phyloP scores from a whole-genome alignment of 2,888 invertebrate genomes.

The Leucophora obtusa region DNA sequence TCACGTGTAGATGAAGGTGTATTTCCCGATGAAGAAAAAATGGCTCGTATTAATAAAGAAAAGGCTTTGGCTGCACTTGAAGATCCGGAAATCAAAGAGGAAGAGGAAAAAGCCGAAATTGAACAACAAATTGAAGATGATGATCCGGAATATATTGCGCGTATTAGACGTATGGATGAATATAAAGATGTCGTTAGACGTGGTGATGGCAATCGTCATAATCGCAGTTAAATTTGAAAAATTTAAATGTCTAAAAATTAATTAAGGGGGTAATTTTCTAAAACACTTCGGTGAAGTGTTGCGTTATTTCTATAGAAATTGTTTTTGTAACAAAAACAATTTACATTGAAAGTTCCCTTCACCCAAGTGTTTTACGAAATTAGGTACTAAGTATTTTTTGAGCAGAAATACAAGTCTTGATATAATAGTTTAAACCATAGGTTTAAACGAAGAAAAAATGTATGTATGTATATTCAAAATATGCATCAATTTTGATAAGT shows the following conservation, averaged over 20 bases:
- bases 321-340: too few relatives aligned
- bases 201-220: constrained; percentile 92
- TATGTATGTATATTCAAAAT: not conserved
- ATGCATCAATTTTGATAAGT: too few relatives aligned
- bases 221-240: constrained; percentile 82
- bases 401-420: not conserved
- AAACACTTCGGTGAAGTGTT: too few relatives aligned
- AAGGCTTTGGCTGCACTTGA: constrained; percentile 73
- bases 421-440: too few relatives aligned
- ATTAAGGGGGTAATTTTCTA: not conserved
- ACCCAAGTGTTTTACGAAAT: too few relatives aligned
- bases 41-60: constrained; percentile 73
- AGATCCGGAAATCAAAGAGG: constrained; percentile 82
- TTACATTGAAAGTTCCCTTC: too few relatives aligned
- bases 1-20: constrained; percentile 88
- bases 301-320: too few relatives aligned
- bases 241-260: not conserved
- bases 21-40: constrained; percentile 80
- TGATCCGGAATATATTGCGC: constrained; percentile 84
- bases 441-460: not conserved
- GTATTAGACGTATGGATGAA: constrained; percentile 88
- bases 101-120: constrained; percentile 79
- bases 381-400: too few relatives aligned
- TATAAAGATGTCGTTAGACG: constrained; percentile 92
- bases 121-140: constrained; percentile 85